phyloP scores from a whole-genome alignment of 92 coral and sea anemone genomes.

The Heliopora coerulea region DNA sequence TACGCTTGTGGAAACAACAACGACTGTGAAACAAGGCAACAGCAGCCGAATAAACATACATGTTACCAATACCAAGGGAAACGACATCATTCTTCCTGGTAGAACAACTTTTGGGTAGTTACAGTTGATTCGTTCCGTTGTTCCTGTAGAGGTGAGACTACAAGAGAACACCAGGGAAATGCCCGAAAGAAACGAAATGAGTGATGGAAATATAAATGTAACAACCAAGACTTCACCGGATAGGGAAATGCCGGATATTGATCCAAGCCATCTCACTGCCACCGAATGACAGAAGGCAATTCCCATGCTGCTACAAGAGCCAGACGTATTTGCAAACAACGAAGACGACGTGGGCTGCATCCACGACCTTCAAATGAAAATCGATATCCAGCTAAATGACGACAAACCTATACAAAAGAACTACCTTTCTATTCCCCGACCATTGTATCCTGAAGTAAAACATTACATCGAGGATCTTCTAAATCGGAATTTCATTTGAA shows the following conservation, averaged over 20 bases:
- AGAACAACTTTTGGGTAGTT: conserved; percentile 12
- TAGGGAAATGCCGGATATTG: conserved; percentile 24
- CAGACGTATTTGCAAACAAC: conserved; percentile 32
- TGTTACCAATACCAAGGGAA: conserved; percentile 1
- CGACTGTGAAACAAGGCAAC: conserved; percentile 5
- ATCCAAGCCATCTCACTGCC: conserved; percentile 11
- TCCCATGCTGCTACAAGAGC: conserved; percentile 25
- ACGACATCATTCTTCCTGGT: conserved; percentile 17
- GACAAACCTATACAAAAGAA: conserved; percentile 50
- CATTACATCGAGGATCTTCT: conserved; percentile 51
- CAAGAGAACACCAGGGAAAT: neutral
- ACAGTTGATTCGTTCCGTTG: conserved; percentile 18
- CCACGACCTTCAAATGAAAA: conserved; percentile 44
- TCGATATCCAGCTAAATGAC: conserved; percentile 41
- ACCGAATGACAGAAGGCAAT: neutral
- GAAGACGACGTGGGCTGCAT: conserved; percentile 49
- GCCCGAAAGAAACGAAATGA: too few relatives aligned
- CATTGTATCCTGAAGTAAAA: conserved; percentile 48
- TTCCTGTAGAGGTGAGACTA: conserved; percentile 9
- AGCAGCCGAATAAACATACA: conserved; percentile 4
- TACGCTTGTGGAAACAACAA: conserved; percentile 9
- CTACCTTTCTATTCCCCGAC: conserved; percentile 33
- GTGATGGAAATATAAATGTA: too few relatives aligned
- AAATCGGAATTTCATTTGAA: conserved; percentile 41
- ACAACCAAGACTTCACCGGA: neutral